Conservation (phyloP, 2,113 vertebrate genomes). For the Syngnathus scovelli region DNA sequence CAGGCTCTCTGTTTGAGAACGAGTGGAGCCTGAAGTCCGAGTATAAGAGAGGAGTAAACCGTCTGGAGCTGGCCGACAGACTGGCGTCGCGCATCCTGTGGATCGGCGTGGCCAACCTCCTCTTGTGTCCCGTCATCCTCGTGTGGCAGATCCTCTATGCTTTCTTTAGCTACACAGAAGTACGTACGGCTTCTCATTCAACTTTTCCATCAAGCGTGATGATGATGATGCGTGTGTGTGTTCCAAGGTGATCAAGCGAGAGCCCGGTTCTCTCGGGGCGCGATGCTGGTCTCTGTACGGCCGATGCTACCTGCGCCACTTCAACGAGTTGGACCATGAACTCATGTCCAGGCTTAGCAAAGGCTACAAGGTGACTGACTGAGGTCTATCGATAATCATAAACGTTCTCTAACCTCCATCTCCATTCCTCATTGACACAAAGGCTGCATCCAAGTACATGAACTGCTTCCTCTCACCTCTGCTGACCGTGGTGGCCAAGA, state of each 20-base stretch:
- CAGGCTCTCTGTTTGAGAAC: conserved; percentile 91
- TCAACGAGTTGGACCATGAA: conserved; percentile 95
- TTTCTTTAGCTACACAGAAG: conserved; percentile 96
- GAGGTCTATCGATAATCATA: not conserved
- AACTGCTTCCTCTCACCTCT: conserved; percentile 96
- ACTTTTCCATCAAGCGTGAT: not conserved
- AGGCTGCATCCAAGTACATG: conserved; percentile 96
- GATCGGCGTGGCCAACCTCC: conserved; percentile 95
- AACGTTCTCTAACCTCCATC: not conserved
- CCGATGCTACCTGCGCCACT: conserved; percentile 94
- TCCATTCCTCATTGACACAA: not conserved
- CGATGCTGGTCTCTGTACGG: conserved; percentile 98
- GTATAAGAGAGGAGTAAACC: conserved; percentile 88
- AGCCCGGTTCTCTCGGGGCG: conserved; percentile 91
- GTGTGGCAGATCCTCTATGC: conserved; percentile 98
- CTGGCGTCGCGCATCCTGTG: conserved; percentile 91
- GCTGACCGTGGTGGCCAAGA: conserved; percentile 92
- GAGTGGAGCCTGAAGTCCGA: conserved; percentile 94
- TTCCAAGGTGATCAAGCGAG: conserved; percentile 83
- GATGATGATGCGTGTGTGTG: not conserved
- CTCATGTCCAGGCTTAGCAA: conserved; percentile 93
- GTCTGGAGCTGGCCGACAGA: conserved; percentile 88
- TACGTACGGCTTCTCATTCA: conserved; percentile 31
- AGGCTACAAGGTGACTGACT: conserved; percentile 80
- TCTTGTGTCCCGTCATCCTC: conserved; percentile 93